Evolutionary conservation across 1,140 invertebrate species (phyloP), one percentile per base, ranked within the genome.

Genomic region (Lamellibrachia luymesi): DNA sequence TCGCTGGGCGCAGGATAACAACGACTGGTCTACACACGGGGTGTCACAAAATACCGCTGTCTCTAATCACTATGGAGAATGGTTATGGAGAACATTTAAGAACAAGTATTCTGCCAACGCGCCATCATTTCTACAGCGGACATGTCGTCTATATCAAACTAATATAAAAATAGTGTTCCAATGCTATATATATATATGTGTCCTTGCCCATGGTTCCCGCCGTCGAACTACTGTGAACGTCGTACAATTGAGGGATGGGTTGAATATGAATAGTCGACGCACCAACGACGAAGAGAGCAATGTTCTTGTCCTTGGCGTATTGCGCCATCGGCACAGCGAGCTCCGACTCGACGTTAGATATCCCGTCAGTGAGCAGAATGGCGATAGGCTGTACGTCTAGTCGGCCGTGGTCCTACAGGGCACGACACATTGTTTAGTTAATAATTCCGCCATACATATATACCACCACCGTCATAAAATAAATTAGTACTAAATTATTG

Each of bases 301-400:
- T 80, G 64, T 51, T 51, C 13, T 91, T 7, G 5, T 91, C 49
- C 27, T 51, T 91, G 49, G 51, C 51, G 49, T 91, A 50, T 25
- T 91, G 13, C 13, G 91, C 91, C 13, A n/a, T 50, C 91, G 91
- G 91, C 91, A 91, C 91, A 10, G 91, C 91, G 49, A 50, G 49
- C 0, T 51, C n/a, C 8, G 51, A 13, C 13, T 91, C 51, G 22
- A 50, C 49, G 91, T 91, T 91, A n/a, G 91, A 91, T 4, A 91
- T 51, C 2, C 91, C 91, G 91, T 91, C 91, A 4, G 91, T 91
- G 49, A 91, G 49, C 8, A 91, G 91, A n/a, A 91, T 91, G 10
- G 51, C 91, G 25, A 91, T 91, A 17, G 49, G 91, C 91, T 91
- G 91, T 25, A 27, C 64, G 64, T 80, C 64, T 22, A 8, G 8